Conservation (phyloP, 1,140 invertebrate genomes). For the Macrobrachium rosenbergii region DNA sequence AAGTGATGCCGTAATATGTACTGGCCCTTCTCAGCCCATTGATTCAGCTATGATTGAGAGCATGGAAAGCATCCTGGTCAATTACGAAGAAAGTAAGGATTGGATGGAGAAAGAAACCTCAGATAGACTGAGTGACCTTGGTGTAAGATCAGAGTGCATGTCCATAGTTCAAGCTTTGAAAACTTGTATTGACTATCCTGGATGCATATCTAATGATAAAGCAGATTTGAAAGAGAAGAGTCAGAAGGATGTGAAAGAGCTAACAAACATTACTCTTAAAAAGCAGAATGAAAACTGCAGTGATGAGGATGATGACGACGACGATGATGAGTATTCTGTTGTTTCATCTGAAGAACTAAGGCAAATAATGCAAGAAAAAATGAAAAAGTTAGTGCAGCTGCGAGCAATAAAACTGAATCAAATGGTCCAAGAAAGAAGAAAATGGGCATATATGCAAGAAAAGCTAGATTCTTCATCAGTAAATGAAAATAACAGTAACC, state of each 20-base stretch:
- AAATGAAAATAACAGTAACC: background rate
- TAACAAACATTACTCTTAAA: conserved; percentile 46
- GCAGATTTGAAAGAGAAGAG: conserved; percentile 17
- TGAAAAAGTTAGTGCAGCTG: conserved; percentile 31
- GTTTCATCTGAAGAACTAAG: conserved; percentile 33
- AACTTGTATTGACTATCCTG: too few species aligned
- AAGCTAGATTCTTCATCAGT: conserved; percentile 13
- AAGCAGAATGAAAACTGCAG: conserved; percentile 20
- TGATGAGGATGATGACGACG: conserved; percentile 32
- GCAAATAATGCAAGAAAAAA: conserved; percentile 42
- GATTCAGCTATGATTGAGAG: too few species aligned
- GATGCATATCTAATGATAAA: background rate
- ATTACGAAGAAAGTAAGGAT: too few species aligned
- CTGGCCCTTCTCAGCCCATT: too few species aligned
- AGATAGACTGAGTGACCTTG: too few species aligned
- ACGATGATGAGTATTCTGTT: background rate
- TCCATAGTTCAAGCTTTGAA: too few species aligned
- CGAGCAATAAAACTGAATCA: conserved; percentile 48
- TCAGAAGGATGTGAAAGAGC: conserved; percentile 42
- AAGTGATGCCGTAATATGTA: too few species aligned
- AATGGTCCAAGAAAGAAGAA: conserved; percentile 45
- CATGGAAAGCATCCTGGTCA: too few species aligned
- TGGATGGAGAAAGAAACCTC: too few species aligned
- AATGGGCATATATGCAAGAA: conserved; percentile 51
- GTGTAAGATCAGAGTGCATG: too few species aligned